Evolutionary conservation across 2,797 vertebrate genomes (phyloP).

Genomic region (Acrocephalus scirpaceus): DNA sequence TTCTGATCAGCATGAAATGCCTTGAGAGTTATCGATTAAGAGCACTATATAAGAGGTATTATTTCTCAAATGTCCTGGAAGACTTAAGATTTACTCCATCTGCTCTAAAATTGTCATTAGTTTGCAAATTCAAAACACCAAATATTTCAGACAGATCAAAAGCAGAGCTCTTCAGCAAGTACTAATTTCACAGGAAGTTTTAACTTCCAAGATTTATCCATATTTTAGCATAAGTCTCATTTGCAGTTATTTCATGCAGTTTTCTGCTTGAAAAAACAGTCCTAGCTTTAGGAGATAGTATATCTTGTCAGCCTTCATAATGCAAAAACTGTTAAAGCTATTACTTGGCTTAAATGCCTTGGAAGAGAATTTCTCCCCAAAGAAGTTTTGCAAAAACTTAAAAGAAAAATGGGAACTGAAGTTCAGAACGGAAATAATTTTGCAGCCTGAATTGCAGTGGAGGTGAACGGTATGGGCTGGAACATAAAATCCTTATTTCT

Average conservation of each 20-base stretch:
- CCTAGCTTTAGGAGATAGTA: slow-evolving; percentile 52
- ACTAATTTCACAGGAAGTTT: slow-evolving; percentile 57
- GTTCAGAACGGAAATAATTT: slow-evolving; percentile 31
- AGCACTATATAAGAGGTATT: not conserved
- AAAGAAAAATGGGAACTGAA: slow-evolving; percentile 19
- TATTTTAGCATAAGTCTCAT: slow-evolving; percentile 52
- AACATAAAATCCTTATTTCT: slow-evolving; percentile 48
- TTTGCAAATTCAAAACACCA: not conserved
- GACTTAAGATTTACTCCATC: not conserved
- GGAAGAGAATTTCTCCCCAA: slow-evolving; percentile 14
- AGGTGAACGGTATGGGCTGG: not conserved
- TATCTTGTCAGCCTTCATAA: slow-evolving; percentile 52
- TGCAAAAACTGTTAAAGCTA: slow-evolving; percentile 28
- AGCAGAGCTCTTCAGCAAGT: not conserved
- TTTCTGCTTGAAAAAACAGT: slow-evolving; percentile 57
- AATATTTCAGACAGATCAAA: slow-evolving; percentile 39
- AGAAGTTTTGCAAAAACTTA: slow-evolving; percentile 46
- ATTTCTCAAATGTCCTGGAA: not conserved
- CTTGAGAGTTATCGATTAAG: not conserved
- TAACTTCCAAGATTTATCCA: slow-evolving; percentile 42
- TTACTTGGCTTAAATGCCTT: slow-evolving; percentile 43
- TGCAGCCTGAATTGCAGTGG: slow-evolving; percentile 10
- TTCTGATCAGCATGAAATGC: not conserved
- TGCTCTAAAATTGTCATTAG: not conserved
- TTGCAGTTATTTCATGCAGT: slow-evolving; percentile 51